A percentile compares a stretch with the other conserved stretches of the same genome.
Conservation (phyloP, 2,888 invertebrate genomes). For the Coleophora deauratella region DNA sequence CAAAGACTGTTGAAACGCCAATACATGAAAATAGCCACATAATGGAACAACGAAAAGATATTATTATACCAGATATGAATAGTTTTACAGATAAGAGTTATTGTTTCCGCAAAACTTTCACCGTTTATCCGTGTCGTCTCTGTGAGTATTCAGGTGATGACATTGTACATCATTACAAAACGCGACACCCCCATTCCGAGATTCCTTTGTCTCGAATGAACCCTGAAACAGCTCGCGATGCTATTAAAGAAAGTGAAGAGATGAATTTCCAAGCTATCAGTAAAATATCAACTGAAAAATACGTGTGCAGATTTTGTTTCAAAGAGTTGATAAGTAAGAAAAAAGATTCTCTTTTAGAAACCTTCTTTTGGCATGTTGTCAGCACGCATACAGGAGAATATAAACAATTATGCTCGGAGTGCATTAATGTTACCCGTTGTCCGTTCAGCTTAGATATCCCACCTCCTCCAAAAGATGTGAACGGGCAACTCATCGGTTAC, state of each 20-base stretch:
- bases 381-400: conserved; percentile 86
- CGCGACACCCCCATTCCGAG: conserved; percentile 77
- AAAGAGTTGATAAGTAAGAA: conserved; percentile 44
- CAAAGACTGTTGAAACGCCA: conserved; percentile 16
- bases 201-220: conserved; percentile 77
- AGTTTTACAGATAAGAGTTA: conserved; percentile 59
- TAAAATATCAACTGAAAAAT: conserved; percentile 45
- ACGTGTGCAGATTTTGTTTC: conserved; percentile 56
- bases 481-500: conserved; percentile 70
- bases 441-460: conserved; percentile 53
- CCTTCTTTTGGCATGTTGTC: conserved; percentile 82
- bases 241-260: conserved; percentile 69
- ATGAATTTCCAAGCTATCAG: conserved; percentile 45
- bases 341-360: conserved; percentile 36
- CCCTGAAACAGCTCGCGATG: conserved; percentile 61
- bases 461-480: conserved; percentile 46
- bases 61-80: conserved; percentile 31
- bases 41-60: conserved; percentile 11
- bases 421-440: conserved; percentile 50
- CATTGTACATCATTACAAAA: conserved; percentile 79
- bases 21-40: conserved; percentile 7
- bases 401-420: conserved; percentile 77
- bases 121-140: conserved; percentile 71
- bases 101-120: conserved; percentile 47
- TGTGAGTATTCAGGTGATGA: conserved; percentile 75